phyloP scores from a whole-genome alignment of 2,113 vertebrate species.

The Epinephelus moara region DNA sequence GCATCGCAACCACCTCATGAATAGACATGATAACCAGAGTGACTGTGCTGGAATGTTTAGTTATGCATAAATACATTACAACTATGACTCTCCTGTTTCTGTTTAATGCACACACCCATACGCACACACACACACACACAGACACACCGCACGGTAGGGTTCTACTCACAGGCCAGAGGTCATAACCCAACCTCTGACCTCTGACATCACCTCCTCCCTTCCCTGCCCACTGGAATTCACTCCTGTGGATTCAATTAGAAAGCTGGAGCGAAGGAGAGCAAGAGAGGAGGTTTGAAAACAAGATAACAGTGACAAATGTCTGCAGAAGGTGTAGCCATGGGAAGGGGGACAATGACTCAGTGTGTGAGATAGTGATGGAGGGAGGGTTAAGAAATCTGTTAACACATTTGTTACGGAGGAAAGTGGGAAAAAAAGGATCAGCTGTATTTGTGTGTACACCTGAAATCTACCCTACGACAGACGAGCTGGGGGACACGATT shows the following conservation, averaged over 20 bases:
- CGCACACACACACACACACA: conserved; percentile 26
- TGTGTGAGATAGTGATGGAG: conserved; percentile 6
- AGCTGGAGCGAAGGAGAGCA: conserved; percentile 15
- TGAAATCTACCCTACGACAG: neutral
- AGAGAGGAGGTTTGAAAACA: conserved; percentile 50
- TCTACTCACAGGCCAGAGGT: conserved; percentile 64
- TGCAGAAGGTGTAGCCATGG: neutral
- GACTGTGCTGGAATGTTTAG: conserved; percentile 43
- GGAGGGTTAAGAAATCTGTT: conserved; percentile 15
- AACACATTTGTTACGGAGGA: conserved; percentile 18
- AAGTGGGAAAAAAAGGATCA: conserved; percentile 2
- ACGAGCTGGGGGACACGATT: neutral
- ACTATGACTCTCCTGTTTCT: conserved; percentile 34
- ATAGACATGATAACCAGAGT: conserved; percentile 41
- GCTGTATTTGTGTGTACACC: too few relatives aligned
- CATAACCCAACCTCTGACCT: conserved; percentile 67
- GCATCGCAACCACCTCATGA: conserved; percentile 1
- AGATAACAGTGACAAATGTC: conserved; percentile 71
- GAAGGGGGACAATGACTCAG: conserved; percentile 37
- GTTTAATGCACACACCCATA: conserved; percentile 18
- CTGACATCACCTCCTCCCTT: conserved; percentile 51
- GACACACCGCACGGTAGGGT: conserved; percentile 65
- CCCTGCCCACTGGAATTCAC: conserved; percentile 69
- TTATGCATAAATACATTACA: conserved; percentile 48
- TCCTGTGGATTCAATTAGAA: conserved; percentile 80